Evolutionary conservation across 2,888 invertebrate species (phyloP).

Genomic region (Ctena decussata): DNA sequence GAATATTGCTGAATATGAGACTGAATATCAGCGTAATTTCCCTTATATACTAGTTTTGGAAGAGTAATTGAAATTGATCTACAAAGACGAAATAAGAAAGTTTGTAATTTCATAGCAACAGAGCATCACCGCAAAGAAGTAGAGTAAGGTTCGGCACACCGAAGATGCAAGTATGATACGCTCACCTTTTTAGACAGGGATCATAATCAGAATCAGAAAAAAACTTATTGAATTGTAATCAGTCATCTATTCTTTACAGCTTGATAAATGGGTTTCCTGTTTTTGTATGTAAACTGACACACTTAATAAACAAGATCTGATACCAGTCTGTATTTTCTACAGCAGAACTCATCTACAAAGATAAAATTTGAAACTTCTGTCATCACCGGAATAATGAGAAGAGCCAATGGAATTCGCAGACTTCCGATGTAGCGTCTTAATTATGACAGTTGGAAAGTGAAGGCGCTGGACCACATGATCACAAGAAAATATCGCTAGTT

Average conservation of each 20-base stretch:
- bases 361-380: background rate
- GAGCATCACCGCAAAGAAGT: too few species aligned
- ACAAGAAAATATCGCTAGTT: background rate
- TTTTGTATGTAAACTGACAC: background rate
- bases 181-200: too few species aligned
- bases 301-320: slow-evolving; percentile 6
- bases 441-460: background rate
- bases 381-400: background rate
- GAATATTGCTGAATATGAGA: too few species aligned
- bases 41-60: too few species aligned
- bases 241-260: background rate
- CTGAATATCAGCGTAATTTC: too few species aligned
- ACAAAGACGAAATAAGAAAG: too few species aligned
- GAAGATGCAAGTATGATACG: too few species aligned
- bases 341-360: background rate
- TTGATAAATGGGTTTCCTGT: background rate
- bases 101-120: too few species aligned
- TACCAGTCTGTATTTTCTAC: background rate
- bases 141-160: too few species aligned
- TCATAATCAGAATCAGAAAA: too few species aligned
- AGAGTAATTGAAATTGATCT: too few species aligned
- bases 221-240: background rate
- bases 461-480: background rate
- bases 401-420: background rate
- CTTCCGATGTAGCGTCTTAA: background rate